Conservation (phyloP, 2,113 vertebrate species). For the Coryphaenoides rupestris region DNA sequence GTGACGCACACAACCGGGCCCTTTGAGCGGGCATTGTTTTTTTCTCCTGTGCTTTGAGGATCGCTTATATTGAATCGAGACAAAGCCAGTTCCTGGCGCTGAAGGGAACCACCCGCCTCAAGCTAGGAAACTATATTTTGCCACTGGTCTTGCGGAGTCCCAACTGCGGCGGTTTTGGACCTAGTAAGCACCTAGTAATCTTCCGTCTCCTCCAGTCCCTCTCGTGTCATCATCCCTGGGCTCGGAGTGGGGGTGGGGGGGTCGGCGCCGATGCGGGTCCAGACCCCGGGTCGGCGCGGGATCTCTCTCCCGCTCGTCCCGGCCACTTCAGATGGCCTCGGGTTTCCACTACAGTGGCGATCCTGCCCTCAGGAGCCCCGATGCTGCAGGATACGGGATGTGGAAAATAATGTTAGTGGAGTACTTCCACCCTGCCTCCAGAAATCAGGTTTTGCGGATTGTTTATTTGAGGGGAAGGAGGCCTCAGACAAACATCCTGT, state of each 20-base stretch:
- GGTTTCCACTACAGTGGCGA: slow-evolving; percentile 64
- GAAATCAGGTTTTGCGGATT: slow-evolving; percentile 83
- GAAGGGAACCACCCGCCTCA: neutral
- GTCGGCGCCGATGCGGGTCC: slow-evolving; percentile 30
- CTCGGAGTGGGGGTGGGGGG: neutral
- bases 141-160: no score
- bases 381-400: slow-evolving; percentile 70
- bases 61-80: neutral
- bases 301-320: slow-evolving; percentile 53
- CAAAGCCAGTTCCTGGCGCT: neutral
- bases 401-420: slow-evolving; percentile 73
- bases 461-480: slow-evolving; percentile 90
- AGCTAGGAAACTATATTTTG: no score
- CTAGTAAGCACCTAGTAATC: no score
- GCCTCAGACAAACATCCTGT: slow-evolving; percentile 89
- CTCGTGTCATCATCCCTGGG: no score
- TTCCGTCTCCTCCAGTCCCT: no score
- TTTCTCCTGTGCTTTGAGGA: slow-evolving; percentile 6
- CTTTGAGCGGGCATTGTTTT: neutral
- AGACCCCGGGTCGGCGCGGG: slow-evolving; percentile 43
- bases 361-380: slow-evolving; percentile 55
- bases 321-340: slow-evolving; percentile 62
- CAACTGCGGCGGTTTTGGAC: no score
- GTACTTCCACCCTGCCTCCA: slow-evolving; percentile 79
- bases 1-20: neutral